These are phyloP conservation scores for Pollenia angustigena DNA, from an alignment of 2,888 invertebrate genomes.

Conservation along the genomic window DNA sequence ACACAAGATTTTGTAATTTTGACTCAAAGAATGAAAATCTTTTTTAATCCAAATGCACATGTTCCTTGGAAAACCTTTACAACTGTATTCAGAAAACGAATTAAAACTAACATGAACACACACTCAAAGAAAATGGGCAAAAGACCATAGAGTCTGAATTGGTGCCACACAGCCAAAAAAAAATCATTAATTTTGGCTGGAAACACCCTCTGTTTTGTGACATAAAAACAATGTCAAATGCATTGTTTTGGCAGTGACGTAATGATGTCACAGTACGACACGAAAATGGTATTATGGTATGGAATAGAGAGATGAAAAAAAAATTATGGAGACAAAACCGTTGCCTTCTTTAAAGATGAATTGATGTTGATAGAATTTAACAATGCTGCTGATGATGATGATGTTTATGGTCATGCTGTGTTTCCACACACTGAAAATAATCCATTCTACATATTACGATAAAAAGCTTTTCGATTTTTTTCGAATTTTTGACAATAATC, in stretches of 20 bases:
- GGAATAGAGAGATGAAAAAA: no score
- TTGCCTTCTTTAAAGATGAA: no score
- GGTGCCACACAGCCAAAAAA: no score
- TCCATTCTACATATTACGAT: no score
- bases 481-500: no score
- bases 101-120: neutral
- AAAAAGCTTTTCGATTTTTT: no score
- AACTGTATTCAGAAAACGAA: constrained; percentile 1
- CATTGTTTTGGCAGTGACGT: neutral
- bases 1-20: neutral
- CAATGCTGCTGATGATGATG: neutral
- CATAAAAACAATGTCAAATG: constrained; percentile 14
- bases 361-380: no score
- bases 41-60: neutral
- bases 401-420: neutral
- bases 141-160: no score
- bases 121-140: neutral
- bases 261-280: neutral
- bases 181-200: no score
- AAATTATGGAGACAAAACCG: no score
- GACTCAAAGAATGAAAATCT: neutral
- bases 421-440: no score
- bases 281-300: no score
- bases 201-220: neutral
- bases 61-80: neutral